Conservation (phyloP, 35 echinoderm and acorn worm species). For the Ophioderma brevispina region DNA sequence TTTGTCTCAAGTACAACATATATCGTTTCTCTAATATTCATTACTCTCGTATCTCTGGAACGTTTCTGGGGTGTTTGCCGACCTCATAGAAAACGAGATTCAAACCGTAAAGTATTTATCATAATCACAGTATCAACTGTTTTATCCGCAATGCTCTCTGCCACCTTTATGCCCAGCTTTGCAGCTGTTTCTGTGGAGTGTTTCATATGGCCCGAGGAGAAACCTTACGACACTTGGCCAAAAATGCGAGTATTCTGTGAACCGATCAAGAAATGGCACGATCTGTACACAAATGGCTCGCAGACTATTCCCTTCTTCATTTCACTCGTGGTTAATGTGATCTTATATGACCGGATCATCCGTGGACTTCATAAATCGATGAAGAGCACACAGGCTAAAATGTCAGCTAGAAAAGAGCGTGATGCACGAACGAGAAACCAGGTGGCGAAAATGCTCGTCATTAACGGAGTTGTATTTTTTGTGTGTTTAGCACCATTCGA, state of each 20-base stretch:
- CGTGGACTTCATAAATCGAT: constrained; percentile 72
- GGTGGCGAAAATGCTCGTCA: constrained; percentile 85
- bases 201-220: constrained; percentile 41
- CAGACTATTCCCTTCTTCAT: constrained; percentile 85
- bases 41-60: not conserved
- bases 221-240: constrained; percentile 44
- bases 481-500: constrained; percentile 89
- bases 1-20: not conserved
- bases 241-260: constrained; percentile 21
- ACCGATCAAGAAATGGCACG: constrained; percentile 6
- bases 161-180: constrained; percentile 57
- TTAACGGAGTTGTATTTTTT: constrained; percentile 90
- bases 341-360: constrained; percentile 71
- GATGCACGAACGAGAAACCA: constrained; percentile 77
- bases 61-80: constrained; percentile 2
- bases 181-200: constrained; percentile 26
- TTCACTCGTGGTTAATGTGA: constrained; percentile 61
- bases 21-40: not conserved
- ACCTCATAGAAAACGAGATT: constrained; percentile 23
- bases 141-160: constrained; percentile 56
- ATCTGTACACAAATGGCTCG: constrained; percentile 52
- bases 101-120: constrained; percentile 36
- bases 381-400: constrained; percentile 46
- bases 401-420: constrained; percentile 42
- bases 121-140: constrained; percentile 49